A percentile compares a stretch with the other conserved stretches of the same genome.
These are phyloP conservation scores for Cotesia typhae DNA, from an alignment of 1,140 invertebrate species.

Conservation along the genomic window DNA sequence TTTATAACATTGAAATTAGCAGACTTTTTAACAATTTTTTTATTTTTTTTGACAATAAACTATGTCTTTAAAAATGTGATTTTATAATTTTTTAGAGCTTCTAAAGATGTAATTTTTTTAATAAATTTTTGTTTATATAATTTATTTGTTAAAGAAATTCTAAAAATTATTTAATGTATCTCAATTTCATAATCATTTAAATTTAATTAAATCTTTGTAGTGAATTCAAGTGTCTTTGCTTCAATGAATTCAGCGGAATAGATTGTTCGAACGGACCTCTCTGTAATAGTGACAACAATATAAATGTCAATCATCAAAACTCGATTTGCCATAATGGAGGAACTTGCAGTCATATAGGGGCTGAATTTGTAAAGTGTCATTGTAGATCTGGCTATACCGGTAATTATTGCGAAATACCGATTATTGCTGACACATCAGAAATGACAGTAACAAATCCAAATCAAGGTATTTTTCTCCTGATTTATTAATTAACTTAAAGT, in stretches of 20 bases:
- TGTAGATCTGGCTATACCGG: constrained; percentile 73
- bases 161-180: too few species aligned
- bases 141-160: too few species aligned
- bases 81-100: too few species aligned
- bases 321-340: constrained; percentile 79
- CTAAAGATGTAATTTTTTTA: too few species aligned
- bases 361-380: constrained; percentile 73
- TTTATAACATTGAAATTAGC: too few species aligned
- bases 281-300: constrained; percentile 69
- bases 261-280: constrained; percentile 78
- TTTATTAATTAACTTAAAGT: too few species aligned
- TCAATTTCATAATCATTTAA: background rate
- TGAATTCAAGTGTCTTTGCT: constrained; percentile 77
- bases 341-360: constrained; percentile 79
- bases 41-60: background rate
- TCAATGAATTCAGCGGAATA: constrained; percentile 75
- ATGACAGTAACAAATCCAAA: too few species aligned
- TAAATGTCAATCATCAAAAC: constrained; percentile 31
- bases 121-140: too few species aligned
- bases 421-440: constrained; percentile 48
- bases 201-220: constrained; percentile 43
- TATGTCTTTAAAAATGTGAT: background rate
- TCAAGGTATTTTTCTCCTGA: too few species aligned
- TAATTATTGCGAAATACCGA: constrained; percentile 73
- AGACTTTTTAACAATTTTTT: too few species aligned